Percentiles rank a stretch among this genome's conserved stretches.
These are phyloP conservation scores for Chaunax sp. DNA, from an alignment of 2,797 vertebrate genomes.

Conservation along the genomic window DNA sequence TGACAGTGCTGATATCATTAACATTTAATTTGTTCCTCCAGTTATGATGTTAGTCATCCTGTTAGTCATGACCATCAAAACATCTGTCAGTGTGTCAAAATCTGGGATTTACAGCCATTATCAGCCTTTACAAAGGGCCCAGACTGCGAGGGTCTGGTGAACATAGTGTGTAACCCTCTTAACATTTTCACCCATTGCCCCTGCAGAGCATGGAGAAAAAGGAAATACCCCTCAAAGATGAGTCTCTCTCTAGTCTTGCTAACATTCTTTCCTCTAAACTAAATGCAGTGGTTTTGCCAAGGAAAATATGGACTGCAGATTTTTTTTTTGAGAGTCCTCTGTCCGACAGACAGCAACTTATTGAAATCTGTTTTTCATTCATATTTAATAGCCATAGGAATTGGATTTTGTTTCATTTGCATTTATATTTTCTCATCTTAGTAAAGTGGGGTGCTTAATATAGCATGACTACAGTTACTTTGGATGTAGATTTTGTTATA, in stretches of 20 bases:
- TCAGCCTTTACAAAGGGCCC: background rate
- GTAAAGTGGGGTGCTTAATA: conserved; percentile 2
- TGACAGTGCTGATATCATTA: background rate
- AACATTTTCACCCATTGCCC: conserved; percentile 19
- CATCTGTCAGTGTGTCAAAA: background rate
- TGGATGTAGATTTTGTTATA: background rate
- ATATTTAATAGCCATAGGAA: conserved; percentile 55
- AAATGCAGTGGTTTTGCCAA: conserved; percentile 62
- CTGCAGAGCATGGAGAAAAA: conserved; percentile 28
- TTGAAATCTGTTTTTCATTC: conserved; percentile 76
- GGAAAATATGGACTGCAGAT: conserved; percentile 71
- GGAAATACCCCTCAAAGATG: conserved; percentile 49
- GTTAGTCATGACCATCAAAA: background rate
- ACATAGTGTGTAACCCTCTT: background rate
- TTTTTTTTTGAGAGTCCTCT: conserved; percentile 38
- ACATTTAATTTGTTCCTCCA: background rate
- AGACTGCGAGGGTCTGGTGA: background rate
- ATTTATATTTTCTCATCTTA: conserved; percentile 37
- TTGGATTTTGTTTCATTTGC: conserved; percentile 49
- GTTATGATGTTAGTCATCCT: background rate
- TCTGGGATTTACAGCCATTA: background rate
- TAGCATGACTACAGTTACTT: background rate
- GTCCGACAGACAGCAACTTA: conserved; percentile 66
- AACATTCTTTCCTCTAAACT: conserved; percentile 33
- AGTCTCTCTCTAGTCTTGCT: conserved; percentile 25